Percentiles rank a stretch among this genome's conserved stretches.
These are phyloP conservation scores for Cyclina sinensis DNA, from an alignment of 1,140 invertebrate genomes.

Conservation along the genomic window DNA sequence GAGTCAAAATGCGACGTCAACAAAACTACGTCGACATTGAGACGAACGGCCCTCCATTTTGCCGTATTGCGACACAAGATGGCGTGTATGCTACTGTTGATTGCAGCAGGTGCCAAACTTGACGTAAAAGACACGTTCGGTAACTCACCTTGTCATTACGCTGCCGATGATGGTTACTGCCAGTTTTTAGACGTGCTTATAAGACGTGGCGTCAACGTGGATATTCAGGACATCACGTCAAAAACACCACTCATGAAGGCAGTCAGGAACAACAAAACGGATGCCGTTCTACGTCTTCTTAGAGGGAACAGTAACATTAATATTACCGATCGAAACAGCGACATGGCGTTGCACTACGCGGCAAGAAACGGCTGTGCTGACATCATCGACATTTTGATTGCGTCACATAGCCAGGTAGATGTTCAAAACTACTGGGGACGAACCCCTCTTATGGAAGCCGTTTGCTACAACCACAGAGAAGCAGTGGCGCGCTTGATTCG, in stretches of 20 bases:
- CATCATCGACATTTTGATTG: conserved; percentile 83
- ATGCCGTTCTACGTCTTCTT: conserved; percentile 82
- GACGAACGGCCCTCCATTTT: conserved; percentile 85
- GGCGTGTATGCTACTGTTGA: conserved; percentile 84
- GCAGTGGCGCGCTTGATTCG: conserved; percentile 81
- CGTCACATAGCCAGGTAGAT: conserved; percentile 83
- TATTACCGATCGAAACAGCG: conserved; percentile 98
- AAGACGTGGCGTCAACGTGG: conserved; percentile 83
- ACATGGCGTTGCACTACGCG: conserved; percentile 94
- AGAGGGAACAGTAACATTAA: conserved; percentile 91
- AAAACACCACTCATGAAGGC: conserved; percentile 87
- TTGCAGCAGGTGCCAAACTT: conserved; percentile 84
- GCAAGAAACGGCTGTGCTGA: conserved; percentile 84
- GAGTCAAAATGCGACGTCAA: conserved; percentile 86
- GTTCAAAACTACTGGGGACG: conserved; percentile 86
- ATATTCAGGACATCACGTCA: conserved; percentile 86
- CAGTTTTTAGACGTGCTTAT: conserved; percentile 85
- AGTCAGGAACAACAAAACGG: conserved; percentile 85
- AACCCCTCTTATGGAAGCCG: conserved; percentile 86
- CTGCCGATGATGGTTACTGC: conserved; percentile 86
- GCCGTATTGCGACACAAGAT: conserved; percentile 85
- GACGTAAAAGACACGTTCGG: conserved; percentile 86
- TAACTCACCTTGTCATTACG: conserved; percentile 86
- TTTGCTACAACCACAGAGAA: conserved; percentile 86
- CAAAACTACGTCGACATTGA: conserved; percentile 83